Conservation (phyloP, 2,888 invertebrate species). For the Cordylochernes scorpioides region DNA sequence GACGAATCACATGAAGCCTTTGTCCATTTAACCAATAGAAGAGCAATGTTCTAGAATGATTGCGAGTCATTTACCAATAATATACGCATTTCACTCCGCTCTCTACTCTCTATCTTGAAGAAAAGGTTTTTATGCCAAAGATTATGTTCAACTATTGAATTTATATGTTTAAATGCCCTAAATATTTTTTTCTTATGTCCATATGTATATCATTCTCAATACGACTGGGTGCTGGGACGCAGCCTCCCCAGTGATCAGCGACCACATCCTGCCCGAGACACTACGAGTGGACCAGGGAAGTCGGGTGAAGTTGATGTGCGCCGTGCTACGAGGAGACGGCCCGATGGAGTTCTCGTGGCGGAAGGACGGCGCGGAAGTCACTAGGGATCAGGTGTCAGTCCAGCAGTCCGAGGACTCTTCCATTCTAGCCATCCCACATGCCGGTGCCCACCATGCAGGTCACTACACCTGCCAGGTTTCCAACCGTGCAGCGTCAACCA, state of each 20-base stretch:
- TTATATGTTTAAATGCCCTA: too few relatives aligned
- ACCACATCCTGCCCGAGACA: slow-evolving; percentile 7
- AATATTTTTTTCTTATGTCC: too few relatives aligned
- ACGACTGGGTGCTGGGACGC: too few relatives aligned
- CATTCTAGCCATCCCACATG: slow-evolving; percentile 3
- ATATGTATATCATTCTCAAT: too few relatives aligned
- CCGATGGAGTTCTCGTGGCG: slow-evolving; percentile 5
- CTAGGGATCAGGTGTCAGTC: background rate
- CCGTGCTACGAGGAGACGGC: slow-evolving; percentile 2
- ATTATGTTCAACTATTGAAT: too few relatives aligned
- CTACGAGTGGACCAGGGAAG: slow-evolving; percentile 7
- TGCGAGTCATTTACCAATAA: too few relatives aligned
- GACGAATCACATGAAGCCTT: too few relatives aligned
- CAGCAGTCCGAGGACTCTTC: slow-evolving; percentile 1
- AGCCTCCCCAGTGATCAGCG: slow-evolving; percentile 9
- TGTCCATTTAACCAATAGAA: too few relatives aligned
- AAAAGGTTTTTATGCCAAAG: too few relatives aligned
- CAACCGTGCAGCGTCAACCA: slow-evolving; percentile 3
- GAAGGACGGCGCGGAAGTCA: slow-evolving; percentile 2
- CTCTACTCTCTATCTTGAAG: too few relatives aligned
- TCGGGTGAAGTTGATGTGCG: slow-evolving; percentile 4
- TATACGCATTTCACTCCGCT: too few relatives aligned
- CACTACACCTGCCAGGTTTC: slow-evolving; percentile 8
- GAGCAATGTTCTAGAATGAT: too few relatives aligned
- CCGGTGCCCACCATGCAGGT: slow-evolving; percentile 3